These are phyloP conservation scores for Lagopus leucura DNA, from an alignment of 2,113 vertebrate species.

Conservation along the genomic window DNA sequence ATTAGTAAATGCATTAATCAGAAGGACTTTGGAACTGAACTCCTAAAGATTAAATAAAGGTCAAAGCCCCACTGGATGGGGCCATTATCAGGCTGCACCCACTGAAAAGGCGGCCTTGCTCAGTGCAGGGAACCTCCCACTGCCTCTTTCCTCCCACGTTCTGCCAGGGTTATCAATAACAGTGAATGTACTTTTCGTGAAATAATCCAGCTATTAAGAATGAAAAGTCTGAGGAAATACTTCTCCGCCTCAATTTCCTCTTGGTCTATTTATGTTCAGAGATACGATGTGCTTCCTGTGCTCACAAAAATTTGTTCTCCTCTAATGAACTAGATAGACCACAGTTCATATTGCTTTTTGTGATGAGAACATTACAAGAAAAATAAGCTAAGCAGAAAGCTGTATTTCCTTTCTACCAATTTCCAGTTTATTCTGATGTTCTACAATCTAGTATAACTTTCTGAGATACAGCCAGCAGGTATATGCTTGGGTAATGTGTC, in stretches of 20 bases:
- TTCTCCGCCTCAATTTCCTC: conserved; percentile 32
- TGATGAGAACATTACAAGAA: neutral
- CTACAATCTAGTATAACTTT: neutral
- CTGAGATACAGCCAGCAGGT: conserved; percentile 28
- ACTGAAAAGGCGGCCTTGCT: neutral
- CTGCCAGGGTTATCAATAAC: neutral
- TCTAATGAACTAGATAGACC: conserved; percentile 3
- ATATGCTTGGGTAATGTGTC: neutral
- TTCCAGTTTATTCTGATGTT: neutral
- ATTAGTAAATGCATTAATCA: neutral
- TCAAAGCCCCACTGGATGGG: fast-evolving
- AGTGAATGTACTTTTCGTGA: neutral
- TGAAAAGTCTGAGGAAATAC: conserved; percentile 49
- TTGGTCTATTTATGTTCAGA: conserved; percentile 40
- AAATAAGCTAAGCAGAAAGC: conserved; percentile 12
- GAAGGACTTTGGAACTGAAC: neutral
- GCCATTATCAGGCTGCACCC: neutral
- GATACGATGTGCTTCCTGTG: conserved; percentile 26
- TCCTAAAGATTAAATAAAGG: neutral
- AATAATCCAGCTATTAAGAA: conserved; percentile 18
- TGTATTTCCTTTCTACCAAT: neutral
- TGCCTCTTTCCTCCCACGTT: neutral
- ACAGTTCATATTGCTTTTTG: conserved; percentile 8
- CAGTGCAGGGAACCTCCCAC: neutral
- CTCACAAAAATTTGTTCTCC: conserved; percentile 11